These are phyloP conservation scores for Eristalinus sepulchralis DNA, from an alignment of 2,888 invertebrate species.

Conservation along the genomic window DNA sequence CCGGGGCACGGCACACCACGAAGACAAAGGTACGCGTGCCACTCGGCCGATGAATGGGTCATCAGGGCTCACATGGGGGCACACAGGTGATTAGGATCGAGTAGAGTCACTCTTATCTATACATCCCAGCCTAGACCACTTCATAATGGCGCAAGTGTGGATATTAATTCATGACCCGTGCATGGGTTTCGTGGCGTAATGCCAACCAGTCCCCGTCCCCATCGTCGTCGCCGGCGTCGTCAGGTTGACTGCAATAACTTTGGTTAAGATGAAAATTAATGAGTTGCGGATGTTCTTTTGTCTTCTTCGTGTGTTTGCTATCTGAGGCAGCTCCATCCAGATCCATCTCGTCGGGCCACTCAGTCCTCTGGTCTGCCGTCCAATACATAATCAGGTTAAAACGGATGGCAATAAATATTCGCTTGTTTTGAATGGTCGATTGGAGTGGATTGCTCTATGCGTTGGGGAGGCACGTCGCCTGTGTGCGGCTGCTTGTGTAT, in stretches of 20 bases:
- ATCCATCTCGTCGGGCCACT: no score
- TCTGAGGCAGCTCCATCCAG: slow-evolving; percentile 2
- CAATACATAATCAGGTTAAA: slow-evolving; percentile 63
- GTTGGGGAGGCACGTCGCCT: background rate
- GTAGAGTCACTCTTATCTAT: slow-evolving; percentile 24
- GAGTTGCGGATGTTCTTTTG: slow-evolving; percentile 68
- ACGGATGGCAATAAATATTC: slow-evolving; percentile 69
- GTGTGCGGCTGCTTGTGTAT: slow-evolving; percentile 3
- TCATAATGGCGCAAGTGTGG: slow-evolving; percentile 1
- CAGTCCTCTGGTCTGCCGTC: background rate
- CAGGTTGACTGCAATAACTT: slow-evolving; percentile 38
- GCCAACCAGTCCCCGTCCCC: slow-evolving; percentile 26
- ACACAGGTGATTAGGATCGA: slow-evolving; percentile 42
- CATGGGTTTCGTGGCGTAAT: slow-evolving; percentile 22
- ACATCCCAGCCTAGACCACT: slow-evolving; percentile 6
- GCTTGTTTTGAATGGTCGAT: slow-evolving; percentile 51
- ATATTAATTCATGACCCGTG: slow-evolving; percentile 4
- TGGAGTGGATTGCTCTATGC: slow-evolving; percentile 35
- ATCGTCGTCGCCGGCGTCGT: background rate
- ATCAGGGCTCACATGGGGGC: background rate
- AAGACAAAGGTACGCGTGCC: slow-evolving; percentile 58
- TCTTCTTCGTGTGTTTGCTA: slow-evolving; percentile 49
- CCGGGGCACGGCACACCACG: slow-evolving; percentile 11
- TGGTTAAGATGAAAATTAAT: slow-evolving; percentile 59
- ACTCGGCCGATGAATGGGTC: slow-evolving; percentile 8